Evolutionary conservation across 2,888 invertebrate species (phyloP).

Genomic region (Eugnorisma glareosa): DNA sequence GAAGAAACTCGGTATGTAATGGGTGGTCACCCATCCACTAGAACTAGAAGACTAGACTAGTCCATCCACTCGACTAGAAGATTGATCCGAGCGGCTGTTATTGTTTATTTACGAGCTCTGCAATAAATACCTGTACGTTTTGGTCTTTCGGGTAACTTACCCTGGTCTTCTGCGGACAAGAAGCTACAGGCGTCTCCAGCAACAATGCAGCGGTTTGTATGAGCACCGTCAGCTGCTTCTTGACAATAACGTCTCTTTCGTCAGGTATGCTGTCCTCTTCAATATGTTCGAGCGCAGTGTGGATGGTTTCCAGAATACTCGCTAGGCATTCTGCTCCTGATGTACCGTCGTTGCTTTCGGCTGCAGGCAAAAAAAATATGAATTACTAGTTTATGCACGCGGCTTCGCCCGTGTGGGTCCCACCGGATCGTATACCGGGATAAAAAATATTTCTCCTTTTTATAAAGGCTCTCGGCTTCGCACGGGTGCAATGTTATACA

Average conservation of each 20-base stretch:
- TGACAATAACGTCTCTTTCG: constrained; percentile 73
- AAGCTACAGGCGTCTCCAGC: constrained; percentile 74
- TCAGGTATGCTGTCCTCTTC: constrained; percentile 73
- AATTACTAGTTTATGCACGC: too few species aligned
- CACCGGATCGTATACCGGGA: too few species aligned
- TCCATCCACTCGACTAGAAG: too few species aligned
- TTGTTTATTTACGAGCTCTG: too few species aligned
- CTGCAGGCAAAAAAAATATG: constrained; percentile 63
- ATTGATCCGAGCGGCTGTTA: too few species aligned
- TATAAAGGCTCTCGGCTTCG: too few species aligned
- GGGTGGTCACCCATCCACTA: too few species aligned
- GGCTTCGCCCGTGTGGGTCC: too few species aligned
- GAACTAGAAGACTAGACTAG: too few species aligned
- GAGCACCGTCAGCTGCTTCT: constrained; percentile 72
- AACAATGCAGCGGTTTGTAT: constrained; percentile 73
- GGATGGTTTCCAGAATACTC: constrained; percentile 75
- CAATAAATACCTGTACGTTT: background rate
- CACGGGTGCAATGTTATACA: too few species aligned
- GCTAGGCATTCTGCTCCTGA: constrained; percentile 75
- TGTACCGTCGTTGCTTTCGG: constrained; percentile 67
- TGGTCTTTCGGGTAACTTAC: constrained; percentile 68
- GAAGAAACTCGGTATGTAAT: too few species aligned
- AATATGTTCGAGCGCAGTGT: constrained; percentile 72
- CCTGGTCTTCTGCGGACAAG: constrained; percentile 71
- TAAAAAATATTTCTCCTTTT: too few species aligned